These are phyloP conservation scores for Dolomedes plantarius DNA, from an alignment of 2,888 invertebrate species.

Conservation along the genomic window DNA sequence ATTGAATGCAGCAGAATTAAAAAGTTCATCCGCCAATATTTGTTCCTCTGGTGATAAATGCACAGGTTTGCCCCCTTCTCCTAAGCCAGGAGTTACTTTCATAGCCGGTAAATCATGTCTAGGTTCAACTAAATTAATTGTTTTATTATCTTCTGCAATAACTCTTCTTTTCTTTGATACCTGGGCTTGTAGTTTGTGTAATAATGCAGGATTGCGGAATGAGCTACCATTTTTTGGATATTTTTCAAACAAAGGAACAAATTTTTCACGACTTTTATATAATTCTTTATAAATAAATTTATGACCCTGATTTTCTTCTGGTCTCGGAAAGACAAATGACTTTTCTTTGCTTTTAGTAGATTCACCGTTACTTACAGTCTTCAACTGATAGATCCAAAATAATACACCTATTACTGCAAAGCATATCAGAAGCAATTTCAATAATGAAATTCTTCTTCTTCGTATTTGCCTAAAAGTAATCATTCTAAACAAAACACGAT, in stretches of 20 bases:
- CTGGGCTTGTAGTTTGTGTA: constrained; percentile 49
- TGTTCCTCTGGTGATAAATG: constrained; percentile 83
- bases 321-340: background rate
- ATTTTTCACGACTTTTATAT: constrained; percentile 2
- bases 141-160: background rate
- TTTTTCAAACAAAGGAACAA: constrained; percentile 21
- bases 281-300: background rate
- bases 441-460: constrained; percentile 29
- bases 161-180: background rate
- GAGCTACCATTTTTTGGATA: constrained; percentile 3
- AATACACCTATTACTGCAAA: constrained; percentile 45
- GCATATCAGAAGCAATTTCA: constrained; percentile 46
- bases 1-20: constrained; percentile 91
- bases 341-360: background rate
- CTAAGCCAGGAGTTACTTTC: constrained; percentile 79
- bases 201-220: constrained; percentile 46
- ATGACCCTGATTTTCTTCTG: background rate
- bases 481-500: constrained; percentile 30
- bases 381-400: constrained; percentile 56
- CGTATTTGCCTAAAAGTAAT: constrained; percentile 37
- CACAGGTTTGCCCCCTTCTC: constrained; percentile 84
- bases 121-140: background rate
- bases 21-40: constrained; percentile 81
- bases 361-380: background rate
- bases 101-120: constrained; percentile 35